Evolutionary conservation across 2,113 vertebrate species (phyloP).

Genomic region (Uria lomvia): DNA sequence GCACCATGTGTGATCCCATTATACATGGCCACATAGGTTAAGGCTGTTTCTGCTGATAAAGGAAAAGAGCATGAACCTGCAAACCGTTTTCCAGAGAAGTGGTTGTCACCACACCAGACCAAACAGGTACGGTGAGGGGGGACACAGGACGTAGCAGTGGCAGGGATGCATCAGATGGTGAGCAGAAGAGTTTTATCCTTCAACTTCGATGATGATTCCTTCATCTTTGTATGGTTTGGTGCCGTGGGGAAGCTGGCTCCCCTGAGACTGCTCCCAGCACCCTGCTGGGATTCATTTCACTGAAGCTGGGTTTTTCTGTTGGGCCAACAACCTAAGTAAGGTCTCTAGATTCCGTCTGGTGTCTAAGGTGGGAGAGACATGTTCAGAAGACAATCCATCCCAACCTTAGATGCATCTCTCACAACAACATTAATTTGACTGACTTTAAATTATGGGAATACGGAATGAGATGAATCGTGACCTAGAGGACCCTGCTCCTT

Average conservation of each 20-base stretch:
- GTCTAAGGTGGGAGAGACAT: not conserved
- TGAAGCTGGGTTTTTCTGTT: not conserved
- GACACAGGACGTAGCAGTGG: not conserved
- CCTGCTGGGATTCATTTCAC: not conserved
- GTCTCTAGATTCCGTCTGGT: not conserved
- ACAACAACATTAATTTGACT: not conserved
- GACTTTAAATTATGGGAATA: not conserved
- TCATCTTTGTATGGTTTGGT: not conserved
- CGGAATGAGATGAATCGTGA: not conserved
- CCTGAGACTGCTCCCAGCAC: not conserved
- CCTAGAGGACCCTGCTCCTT: not conserved
- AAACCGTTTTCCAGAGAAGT: not conserved
- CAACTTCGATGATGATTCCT: not conserved
- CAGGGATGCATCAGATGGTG: not conserved
- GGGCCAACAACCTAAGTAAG: not conserved
- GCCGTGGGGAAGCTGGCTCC: not conserved
- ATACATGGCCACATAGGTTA: not conserved
- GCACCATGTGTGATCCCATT: not conserved
- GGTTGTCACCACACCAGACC: not conserved
- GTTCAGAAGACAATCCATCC: not conserved
- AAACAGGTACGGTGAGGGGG: not conserved
- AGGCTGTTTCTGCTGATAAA: not conserved
- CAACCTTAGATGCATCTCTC: not conserved
- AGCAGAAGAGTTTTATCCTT: not conserved
- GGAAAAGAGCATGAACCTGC: not conserved